phyloP scores from a whole-genome alignment of 2,113 vertebrate genomes.

The Chaenocephalus aceratus region DNA sequence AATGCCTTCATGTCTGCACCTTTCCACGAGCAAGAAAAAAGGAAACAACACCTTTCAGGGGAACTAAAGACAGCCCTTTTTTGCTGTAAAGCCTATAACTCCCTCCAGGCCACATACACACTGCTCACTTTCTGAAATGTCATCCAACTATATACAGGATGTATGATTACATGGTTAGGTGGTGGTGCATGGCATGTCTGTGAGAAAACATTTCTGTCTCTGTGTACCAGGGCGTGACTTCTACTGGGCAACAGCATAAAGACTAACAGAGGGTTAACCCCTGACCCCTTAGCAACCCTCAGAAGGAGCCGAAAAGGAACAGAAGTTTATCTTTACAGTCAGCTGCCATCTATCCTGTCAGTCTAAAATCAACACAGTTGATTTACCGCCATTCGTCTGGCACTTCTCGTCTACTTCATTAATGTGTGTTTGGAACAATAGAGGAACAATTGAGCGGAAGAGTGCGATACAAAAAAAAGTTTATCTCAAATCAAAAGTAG shows the following conservation, averaged over 20 bases:
- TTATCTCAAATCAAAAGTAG: conserved; percentile 44
- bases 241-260: conserved; percentile 19
- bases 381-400: conserved; percentile 54
- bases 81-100: conserved; percentile 32
- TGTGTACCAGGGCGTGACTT: conserved; percentile 27
- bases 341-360: conserved; percentile 61
- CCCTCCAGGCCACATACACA: conserved; percentile 9
- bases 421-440: conserved; percentile 17
- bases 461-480: conserved; percentile 27
- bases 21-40: conserved; percentile 60
- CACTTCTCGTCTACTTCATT: conserved; percentile 33
- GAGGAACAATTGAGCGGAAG: background rate
- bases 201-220: conserved; percentile 11
- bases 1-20: conserved; percentile 57
- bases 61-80: conserved; percentile 19
- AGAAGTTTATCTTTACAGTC: conserved; percentile 72
- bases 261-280: conserved; percentile 62
- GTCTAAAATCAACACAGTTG: conserved; percentile 64
- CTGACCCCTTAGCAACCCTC: conserved; percentile 50
- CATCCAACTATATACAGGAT: conserved; percentile 14
- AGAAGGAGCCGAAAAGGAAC: conserved; percentile 56
- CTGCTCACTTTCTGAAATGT: background rate
- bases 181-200: conserved; percentile 15
- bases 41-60: conserved; percentile 55
- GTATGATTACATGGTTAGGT: conserved; percentile 15